Evolutionary conservation across 2,797 vertebrate genomes (phyloP).

Genomic region (Ceryle rudis): DNA sequence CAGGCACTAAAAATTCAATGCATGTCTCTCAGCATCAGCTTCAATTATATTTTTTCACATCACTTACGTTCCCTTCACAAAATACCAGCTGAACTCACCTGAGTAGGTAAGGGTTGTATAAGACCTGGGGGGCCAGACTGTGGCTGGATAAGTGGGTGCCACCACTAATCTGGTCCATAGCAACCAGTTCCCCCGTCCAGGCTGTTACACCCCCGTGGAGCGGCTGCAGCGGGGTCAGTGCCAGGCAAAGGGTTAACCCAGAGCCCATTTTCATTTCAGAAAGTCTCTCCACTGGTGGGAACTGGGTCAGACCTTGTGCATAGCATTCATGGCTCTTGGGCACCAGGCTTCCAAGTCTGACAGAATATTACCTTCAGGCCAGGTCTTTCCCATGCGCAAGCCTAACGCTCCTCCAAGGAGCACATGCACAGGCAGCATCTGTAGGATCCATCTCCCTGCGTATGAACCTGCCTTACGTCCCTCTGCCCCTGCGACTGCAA

Average conservation of each 20-base stretch:
- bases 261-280: background rate
- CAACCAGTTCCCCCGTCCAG: rapidly evolving
- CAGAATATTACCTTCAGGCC: background rate
- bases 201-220: background rate
- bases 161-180: background rate
- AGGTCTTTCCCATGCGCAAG: background rate
- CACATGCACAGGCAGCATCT: rapidly evolving
- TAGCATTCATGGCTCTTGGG: rapidly evolving
- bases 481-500: background rate
- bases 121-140: rapidly evolving
- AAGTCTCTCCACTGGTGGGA: background rate
- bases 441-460: background rate
- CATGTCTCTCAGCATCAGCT: background rate
- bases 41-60: background rate
- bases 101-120: background rate
- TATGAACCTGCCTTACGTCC: background rate
- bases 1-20: background rate
- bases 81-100: background rate
- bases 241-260: background rate
- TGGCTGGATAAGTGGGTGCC: rapidly evolving
- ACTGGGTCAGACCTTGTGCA: rapidly evolving
- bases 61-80: background rate
- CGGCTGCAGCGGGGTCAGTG: rapidly evolving
- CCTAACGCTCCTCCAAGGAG: background rate
- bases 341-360: background rate